phyloP scores from a whole-genome alignment of 2,113 vertebrate species.

The Vombatus ursinus region DNA sequence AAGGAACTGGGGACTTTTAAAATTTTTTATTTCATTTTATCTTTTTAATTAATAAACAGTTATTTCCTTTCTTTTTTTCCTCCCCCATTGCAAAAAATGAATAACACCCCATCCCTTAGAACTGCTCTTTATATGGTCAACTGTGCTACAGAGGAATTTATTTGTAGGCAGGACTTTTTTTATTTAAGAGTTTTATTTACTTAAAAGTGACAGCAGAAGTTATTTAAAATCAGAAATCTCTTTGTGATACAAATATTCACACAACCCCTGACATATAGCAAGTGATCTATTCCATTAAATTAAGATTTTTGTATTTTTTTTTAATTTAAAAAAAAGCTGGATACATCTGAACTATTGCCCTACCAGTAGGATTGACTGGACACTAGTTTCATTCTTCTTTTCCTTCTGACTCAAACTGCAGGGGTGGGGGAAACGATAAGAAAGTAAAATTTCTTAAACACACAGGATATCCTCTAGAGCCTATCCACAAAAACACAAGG shows the following conservation, averaged over 20 bases:
- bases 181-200: neutral
- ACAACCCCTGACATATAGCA: neutral
- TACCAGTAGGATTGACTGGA: neutral
- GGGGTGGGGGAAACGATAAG: neutral
- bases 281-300: neutral
- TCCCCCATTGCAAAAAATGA: neutral
- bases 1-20: neutral
- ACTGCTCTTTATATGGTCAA: neutral
- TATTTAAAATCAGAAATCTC: neutral
- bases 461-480: neutral
- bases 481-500: neutral
- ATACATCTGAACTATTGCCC: neutral
- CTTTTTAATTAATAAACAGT: neutral
- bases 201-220: neutral
- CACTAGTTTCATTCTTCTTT: neutral
- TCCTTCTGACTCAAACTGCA: neutral
- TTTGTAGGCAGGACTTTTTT: neutral
- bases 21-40: neutral
- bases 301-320: neutral
- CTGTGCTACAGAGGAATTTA: neutral
- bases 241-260: neutral
- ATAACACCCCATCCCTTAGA: neutral
- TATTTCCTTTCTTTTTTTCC: neutral
- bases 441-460: neutral
- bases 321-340: too few species aligned